Base-by-base conservation (phyloP, 2,113 vertebrate species). In the Neodon shergylaensis region DNA sequence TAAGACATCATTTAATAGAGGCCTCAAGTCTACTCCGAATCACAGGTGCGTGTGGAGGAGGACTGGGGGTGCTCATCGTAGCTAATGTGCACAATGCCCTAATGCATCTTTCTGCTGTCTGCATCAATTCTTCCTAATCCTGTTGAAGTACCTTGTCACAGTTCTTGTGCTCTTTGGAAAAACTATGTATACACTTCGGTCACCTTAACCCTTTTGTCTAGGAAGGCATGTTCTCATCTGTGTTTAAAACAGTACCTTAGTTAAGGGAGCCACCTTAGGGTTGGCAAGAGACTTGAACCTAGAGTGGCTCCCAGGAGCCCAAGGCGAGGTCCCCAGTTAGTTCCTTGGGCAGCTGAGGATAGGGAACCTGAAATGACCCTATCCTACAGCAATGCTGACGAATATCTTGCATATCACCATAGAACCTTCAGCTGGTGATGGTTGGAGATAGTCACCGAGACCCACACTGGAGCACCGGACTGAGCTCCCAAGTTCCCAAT, bases 1-100 rank as follows among this genome's bases (percentile, higher is more conserved):
- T 89, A 96, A 73, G 28, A 54, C 63, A 36, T 78, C 76, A 92
- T 95, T 96, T 97, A 96, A 94, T 63, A 68, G 72, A 96, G 52
- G 58, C 21, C 66, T 88, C 36, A 85, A 81, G 16, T 95, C 95
- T 90, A 96, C 49, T 81, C 78, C 33, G 81, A 87, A 70, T 81
- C n/a, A 92, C 82, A 86, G 22, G 82, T 82, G 42, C 7, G 26
- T 61, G 42, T 78, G 36, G 54, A 89, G 33, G 49, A 21, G 65
- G 76, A 94, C 13, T 90, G n/a, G 52, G 96, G 49, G 31, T 9
- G 11, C 11, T 77, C 72, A 26, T 94, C 17, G 74, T 82, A 89
- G 31, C 36, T 86, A 65, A 79, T 92, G 9, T 31, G 72, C 39
- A 58, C 8, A 93, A n/a, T 66, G 73, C 94, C 19, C 39, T 85